A percentile compares a stretch with the other conserved stretches of the same genome.
Conservation (phyloP, 2,888 invertebrate genomes). For the Aricia artaxerxes region DNA sequence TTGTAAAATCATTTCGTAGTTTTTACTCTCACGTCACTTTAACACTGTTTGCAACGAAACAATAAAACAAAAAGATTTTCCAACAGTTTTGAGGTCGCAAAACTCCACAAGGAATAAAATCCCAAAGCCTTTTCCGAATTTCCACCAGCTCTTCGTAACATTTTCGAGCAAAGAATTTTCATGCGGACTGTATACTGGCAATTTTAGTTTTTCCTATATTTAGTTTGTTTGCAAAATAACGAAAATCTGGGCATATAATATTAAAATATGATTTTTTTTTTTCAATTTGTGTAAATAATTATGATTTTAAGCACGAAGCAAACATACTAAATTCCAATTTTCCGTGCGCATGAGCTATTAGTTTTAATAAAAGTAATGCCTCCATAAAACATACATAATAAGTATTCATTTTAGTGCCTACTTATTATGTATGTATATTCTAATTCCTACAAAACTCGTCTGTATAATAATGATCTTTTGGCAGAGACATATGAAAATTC, state of each 20-base stretch:
- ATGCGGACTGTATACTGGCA: neutral
- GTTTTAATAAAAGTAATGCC: neutral
- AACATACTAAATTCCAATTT: neutral
- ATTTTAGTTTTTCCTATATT: neutral
- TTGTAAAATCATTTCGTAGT: neutral
- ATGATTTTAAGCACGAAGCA: neutral
- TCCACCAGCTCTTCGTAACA: neutral
- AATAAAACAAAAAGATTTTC: neutral
- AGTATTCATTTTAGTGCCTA: neutral
- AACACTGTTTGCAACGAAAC: neutral
- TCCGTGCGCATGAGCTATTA: neutral
- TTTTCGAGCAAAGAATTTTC: neutral
- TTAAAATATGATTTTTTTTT: neutral
- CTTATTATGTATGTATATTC: neutral
- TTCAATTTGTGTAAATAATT: neutral
- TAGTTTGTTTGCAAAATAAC: neutral
- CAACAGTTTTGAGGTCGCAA: neutral
- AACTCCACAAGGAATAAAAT: neutral
- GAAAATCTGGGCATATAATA: neutral
- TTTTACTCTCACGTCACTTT: neutral
- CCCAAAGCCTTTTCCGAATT: conserved; percentile 2
- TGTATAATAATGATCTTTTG: conserved; percentile 6
- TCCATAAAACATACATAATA: neutral
- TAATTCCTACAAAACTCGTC: neutral
- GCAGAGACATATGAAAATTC: conserved; percentile 24